phyloP scores from a whole-genome alignment of 2,113 vertebrate genomes.

The Pygoscelis adeliae region DNA sequence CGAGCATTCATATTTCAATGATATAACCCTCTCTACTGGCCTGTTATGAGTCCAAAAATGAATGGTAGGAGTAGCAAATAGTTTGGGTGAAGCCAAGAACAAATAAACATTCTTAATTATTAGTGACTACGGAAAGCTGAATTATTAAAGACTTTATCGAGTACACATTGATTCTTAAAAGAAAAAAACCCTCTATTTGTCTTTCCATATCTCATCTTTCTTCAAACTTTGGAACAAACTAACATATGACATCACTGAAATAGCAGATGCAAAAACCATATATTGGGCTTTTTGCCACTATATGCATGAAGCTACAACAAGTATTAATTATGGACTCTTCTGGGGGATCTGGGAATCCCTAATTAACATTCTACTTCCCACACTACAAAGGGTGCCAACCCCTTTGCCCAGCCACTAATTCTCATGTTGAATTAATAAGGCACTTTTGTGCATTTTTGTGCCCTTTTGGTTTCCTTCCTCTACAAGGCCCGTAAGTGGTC shows the following conservation, averaged over 20 bases:
- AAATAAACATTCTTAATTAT: not conserved
- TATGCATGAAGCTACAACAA: not conserved
- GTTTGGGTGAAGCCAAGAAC: not conserved
- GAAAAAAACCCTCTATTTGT: not conserved
- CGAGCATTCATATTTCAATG: not conserved
- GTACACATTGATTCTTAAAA: not conserved
- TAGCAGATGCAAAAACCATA: not conserved
- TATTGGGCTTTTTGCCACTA: not conserved
- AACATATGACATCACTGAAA: not conserved
- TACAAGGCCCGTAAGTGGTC: not conserved
- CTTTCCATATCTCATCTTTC: not conserved
- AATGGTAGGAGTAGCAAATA: not conserved
- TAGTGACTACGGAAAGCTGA: not conserved
- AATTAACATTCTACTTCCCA: not conserved
- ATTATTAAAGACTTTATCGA: not conserved
- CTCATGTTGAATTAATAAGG: not conserved
- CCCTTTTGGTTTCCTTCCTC: not conserved
- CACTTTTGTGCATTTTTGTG: not conserved
- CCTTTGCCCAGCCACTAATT: not conserved
- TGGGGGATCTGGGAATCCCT: not conserved
- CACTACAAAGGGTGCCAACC: not conserved
- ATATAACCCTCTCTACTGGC: not conserved
- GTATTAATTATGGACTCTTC: not conserved
- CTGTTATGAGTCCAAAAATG: not conserved
- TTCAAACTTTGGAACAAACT: not conserved